Evolutionary conservation across 2,113 vertebrate genomes (phyloP).

Genomic region (Ranitomeya variabilis): DNA sequence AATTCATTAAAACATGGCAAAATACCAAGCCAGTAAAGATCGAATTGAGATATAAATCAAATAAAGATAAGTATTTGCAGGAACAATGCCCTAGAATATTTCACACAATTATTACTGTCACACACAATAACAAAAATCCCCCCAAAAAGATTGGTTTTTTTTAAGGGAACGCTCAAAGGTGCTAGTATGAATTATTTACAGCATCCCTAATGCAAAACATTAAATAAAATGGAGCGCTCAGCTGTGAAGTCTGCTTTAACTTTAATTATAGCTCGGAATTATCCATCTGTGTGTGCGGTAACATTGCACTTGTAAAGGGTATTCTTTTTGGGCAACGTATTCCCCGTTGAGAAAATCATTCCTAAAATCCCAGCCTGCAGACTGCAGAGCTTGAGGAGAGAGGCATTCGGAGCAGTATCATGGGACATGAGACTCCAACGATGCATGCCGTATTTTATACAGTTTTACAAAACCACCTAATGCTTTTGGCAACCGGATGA

Average conservation of each 20-base stretch:
- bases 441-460: conserved; percentile 13
- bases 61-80: not conserved
- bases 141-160: not conserved
- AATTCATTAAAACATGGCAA: conserved; percentile 30
- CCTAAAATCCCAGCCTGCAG: conserved; percentile 32
- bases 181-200: conserved; percentile 33
- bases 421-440: conserved; percentile 26
- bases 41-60: conserved; percentile 26
- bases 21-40: conserved; percentile 28
- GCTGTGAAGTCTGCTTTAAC: conserved; percentile 28
- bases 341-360: conserved; percentile 44
- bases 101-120: not conserved
- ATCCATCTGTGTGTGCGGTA: conserved; percentile 50
- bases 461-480: conserved; percentile 25
- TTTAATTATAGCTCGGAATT: conserved; percentile 38
- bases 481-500: not conserved
- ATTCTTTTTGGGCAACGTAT: conserved; percentile 29
- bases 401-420: conserved; percentile 12
- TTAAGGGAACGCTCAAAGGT: not conserved
- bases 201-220: conserved; percentile 17
- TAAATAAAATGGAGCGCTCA: not conserved
- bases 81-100: not conserved
- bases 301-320: conserved; percentile 45
- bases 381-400: conserved; percentile 18
- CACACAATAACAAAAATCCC: not conserved